Base-by-base conservation (phyloP, 2,797 vertebrate species). In the Heliangelus exortis region DNA sequence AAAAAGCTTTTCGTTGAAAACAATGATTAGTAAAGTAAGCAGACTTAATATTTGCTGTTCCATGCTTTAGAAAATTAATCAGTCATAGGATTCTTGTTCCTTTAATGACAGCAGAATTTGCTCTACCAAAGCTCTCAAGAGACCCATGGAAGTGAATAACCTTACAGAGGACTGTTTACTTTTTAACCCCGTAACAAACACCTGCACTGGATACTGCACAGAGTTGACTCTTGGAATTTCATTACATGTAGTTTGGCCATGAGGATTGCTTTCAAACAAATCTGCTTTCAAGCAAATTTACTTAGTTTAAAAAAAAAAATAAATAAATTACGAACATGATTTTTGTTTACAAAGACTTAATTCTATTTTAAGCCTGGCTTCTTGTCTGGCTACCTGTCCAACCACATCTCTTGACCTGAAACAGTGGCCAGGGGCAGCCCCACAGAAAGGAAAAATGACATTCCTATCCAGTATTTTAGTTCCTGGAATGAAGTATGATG, bases 51-150 rank as follows among this genome's bases (percentile, higher is more conserved):
- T 78, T 63, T 78, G 39, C 36, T 36, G 25, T 81, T 86, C 55
- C 0, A 0, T 39, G 31, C 79, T 67, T 45, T 41, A 81, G 61
- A 76, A 96, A 84, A 91, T 79, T 71, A 77, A 95, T 92, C 75
- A 90, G 61, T 25, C 45, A 15, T 55, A 79, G 2, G 1, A 87
- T 72, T 82, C 36, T 68, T 69, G 36, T 36, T 84, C 80, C 55
- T 94, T 89, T 87, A 91, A 88, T 41, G 36, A 61, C 48, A 89
- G 45, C 33, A 85, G 28, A 92, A 87, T 80, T 62, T 85, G 39
- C 57, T 94, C 82, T 73, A 71, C 2, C 1, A 47, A 59, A 63
- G 43, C 51, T 81, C 76, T 87, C 66, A 78, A 36, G 84, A 92
- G 71, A 67, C 15, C 36, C 83, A 21, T 87, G 83, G 48, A 91